Conservation (phyloP, 1,140 invertebrate genomes). For the Andricus grossulariae region DNA sequence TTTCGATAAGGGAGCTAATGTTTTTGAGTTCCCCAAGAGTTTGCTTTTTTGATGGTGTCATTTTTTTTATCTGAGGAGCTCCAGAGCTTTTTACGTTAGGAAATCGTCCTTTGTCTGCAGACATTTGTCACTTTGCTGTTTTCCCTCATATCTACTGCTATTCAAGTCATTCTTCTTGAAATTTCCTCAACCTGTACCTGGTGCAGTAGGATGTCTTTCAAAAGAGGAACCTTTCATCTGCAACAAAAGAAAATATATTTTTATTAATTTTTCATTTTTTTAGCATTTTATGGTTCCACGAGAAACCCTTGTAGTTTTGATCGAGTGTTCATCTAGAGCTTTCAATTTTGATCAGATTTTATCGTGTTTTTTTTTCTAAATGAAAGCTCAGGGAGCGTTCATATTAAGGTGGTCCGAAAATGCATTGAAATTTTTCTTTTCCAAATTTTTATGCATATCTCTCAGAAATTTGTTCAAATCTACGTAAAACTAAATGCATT, state of each 20-base stretch:
- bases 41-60: slow-evolving; percentile 11
- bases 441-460: no score
- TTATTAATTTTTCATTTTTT: no score
- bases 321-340: no score
- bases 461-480: no score
- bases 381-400: no score
- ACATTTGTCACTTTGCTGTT: not conserved
- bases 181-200: not conserved
- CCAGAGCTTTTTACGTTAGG: not conserved
- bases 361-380: no score
- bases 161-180: not conserved
- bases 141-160: not conserved
- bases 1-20: not conserved
- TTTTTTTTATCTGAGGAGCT: not conserved
- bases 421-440: no score
- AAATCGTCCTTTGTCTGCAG: not conserved
- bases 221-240: not conserved
- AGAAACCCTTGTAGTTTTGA: no score
- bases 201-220: not conserved
- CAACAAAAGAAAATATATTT: not conserved
- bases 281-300: no score
- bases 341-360: no score
- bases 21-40: not conserved
- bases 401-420: no score
- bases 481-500: no score